phyloP scores from a whole-genome alignment of 2,113 vertebrate species.

The Columbina picui region DNA sequence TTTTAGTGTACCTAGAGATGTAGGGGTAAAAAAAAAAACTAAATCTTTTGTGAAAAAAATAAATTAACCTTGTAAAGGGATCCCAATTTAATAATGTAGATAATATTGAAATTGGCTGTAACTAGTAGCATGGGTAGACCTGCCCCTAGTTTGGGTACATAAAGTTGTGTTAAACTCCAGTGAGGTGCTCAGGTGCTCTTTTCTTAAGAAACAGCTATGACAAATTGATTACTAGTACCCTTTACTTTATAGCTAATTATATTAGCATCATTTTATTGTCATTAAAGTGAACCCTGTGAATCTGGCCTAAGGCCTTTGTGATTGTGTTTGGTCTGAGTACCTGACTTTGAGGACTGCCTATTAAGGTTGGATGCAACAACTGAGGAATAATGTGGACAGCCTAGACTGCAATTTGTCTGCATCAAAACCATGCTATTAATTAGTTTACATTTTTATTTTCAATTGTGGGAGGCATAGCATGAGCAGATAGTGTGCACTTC shows the following conservation, averaged over 20 bases:
- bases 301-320: neutral
- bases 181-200: neutral
- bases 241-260: neutral
- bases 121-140: neutral
- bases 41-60: neutral
- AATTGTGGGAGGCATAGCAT: neutral
- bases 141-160: neutral
- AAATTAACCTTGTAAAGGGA: neutral
- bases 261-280: neutral
- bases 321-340: neutral
- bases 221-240: neutral
- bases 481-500: neutral
- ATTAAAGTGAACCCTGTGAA: neutral
- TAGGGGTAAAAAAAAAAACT: neutral
- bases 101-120: neutral
- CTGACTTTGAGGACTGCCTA: neutral
- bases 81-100: neutral
- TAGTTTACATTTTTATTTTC: neutral
- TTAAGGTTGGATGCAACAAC: neutral
- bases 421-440: neutral
- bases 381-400: neutral
- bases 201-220: neutral
- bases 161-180: neutral
- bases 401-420: neutral
- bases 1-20: neutral